Conservation (phyloP, 2,113 vertebrate genomes). For the human region DNA sequence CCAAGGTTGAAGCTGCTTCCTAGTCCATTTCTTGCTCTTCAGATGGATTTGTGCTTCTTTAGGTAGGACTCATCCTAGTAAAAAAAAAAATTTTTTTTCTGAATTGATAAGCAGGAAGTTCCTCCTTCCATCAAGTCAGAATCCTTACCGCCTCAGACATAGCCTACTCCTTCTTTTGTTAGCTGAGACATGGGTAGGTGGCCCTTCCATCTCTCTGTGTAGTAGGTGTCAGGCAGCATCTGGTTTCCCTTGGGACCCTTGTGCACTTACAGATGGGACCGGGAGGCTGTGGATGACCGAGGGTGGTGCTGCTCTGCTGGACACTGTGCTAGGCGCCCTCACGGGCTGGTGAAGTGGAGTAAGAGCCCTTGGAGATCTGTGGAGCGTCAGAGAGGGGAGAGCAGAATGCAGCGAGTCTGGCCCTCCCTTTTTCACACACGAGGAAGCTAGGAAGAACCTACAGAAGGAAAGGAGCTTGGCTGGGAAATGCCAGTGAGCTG, state of each 20-base stretch:
- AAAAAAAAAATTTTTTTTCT: background rate
- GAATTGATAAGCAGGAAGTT: background rate
- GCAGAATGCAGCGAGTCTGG: fast-evolving
- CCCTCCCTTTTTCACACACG: fast-evolving
- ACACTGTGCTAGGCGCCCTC: background rate
- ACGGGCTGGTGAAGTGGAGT: fast-evolving
- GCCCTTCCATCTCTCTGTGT: background rate
- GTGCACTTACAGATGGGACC: background rate
- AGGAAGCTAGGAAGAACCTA: background rate
- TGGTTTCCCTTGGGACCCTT: background rate
- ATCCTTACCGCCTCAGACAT: background rate
- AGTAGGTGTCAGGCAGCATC: background rate
- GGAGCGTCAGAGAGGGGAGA: background rate
- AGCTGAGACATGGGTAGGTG: background rate
- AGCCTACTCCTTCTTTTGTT: background rate
- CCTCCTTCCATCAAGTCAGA: background rate
- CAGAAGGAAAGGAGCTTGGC: background rate
- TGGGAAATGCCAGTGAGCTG: background rate
- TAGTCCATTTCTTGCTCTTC: background rate
- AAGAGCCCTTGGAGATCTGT: background rate
- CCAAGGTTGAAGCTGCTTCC: background rate
- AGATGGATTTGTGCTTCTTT: background rate
- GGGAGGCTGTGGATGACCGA: background rate
- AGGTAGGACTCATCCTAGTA: background rate
- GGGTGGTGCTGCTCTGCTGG: background rate